Evolutionary conservation across 2,113 vertebrate species (phyloP).

Genomic region (Paracanthobrama guichenoti): DNA sequence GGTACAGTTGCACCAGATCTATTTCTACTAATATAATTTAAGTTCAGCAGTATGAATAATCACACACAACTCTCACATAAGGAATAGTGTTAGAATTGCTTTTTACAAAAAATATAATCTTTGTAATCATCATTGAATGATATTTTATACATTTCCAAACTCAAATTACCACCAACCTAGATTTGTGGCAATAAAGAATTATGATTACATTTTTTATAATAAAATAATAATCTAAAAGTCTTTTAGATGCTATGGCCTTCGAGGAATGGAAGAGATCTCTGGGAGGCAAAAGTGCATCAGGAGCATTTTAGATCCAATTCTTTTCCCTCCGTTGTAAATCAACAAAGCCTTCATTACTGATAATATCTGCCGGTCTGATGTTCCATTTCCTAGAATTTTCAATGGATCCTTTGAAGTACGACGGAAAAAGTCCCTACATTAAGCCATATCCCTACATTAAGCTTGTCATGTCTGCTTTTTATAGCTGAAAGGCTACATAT

Average conservation of each 20-base stretch:
- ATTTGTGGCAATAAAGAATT: neutral
- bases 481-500: neutral
- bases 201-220: conserved; percentile 1
- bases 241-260: neutral
- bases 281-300: neutral
- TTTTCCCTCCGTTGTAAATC: neutral
- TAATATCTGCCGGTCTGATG: neutral
- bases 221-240: neutral
- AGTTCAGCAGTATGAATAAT: neutral
- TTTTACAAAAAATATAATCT: neutral
- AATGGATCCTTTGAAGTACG: neutral
- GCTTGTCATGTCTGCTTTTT: neutral
- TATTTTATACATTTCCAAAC: conserved; percentile 9
- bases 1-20: no score
- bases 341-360: conserved; percentile 18
- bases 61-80: neutral
- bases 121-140: neutral
- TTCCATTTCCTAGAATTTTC: neutral
- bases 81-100: neutral
- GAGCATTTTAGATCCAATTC: neutral
- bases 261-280: neutral
- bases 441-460: neutral
- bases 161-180: neutral
- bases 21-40: conserved; percentile 9
- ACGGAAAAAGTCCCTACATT: neutral